phyloP scores from a whole-genome alignment of 1,140 invertebrate genomes.

The Drepana arcuata region DNA sequence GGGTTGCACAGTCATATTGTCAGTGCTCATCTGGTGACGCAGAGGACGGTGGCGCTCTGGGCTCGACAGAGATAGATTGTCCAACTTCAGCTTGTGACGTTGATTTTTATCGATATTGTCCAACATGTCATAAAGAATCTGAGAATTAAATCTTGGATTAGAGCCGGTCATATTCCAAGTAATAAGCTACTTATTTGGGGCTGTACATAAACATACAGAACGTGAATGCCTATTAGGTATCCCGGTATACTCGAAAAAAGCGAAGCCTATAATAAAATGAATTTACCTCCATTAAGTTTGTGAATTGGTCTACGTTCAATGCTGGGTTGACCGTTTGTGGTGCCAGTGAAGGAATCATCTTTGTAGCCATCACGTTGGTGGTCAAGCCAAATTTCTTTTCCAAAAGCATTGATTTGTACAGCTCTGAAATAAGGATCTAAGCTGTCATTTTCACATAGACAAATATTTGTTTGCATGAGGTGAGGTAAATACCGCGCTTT shows the following conservation, averaged over 20 bases:
- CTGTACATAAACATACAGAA: too few relatives aligned
- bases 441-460: too few relatives aligned
- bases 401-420: constrained; percentile 92
- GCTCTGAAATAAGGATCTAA: constrained; percentile 79
- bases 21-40: constrained; percentile 87
- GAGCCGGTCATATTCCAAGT: too few relatives aligned
- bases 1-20: constrained; percentile 87
- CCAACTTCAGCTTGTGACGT: constrained; percentile 86
- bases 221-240: too few relatives aligned
- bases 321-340: constrained; percentile 94
- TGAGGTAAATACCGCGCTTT: too few relatives aligned
- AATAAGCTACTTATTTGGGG: too few relatives aligned
- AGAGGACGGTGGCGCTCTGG: constrained; percentile 83
- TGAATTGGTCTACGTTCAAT: constrained; percentile 93
- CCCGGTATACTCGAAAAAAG: too few relatives aligned
- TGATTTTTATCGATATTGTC: constrained; percentile 92
- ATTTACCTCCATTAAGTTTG: constrained; percentile 80
- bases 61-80: constrained; percentile 82
- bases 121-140: constrained; percentile 93
- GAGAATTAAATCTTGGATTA: too few relatives aligned
- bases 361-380: constrained; percentile 93
- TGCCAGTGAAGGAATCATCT: constrained; percentile 92
- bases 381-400: constrained; percentile 94
- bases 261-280: too few relatives aligned
- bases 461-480: too few relatives aligned